A percentile compares a stretch with the other conserved stretches of the same genome.
Evolutionary conservation across 37 sponge, comb jelly and placozoan species (phyloP).

Genomic region (Petrosia ficiformis): DNA sequence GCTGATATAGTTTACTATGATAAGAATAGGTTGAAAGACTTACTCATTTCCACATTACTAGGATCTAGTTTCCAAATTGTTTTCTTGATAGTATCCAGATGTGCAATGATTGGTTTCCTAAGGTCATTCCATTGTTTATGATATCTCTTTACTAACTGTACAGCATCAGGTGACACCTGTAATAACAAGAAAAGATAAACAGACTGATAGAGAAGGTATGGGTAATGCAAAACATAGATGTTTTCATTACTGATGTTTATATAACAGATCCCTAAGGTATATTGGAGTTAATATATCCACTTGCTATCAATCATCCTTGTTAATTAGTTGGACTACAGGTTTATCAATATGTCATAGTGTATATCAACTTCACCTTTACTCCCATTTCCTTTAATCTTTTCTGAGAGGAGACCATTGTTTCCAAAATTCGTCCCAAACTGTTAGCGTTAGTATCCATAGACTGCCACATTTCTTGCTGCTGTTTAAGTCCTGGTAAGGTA

Average conservation of each 20-base stretch:
- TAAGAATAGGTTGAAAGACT: neutral
- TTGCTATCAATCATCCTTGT: no score
- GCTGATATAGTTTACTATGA: no score
- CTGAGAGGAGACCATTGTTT: conserved; percentile 36
- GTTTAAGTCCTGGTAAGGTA: conserved; percentile 12
- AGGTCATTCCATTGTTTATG: conserved; percentile 53
- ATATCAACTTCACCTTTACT: neutral
- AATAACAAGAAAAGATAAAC: conserved; percentile 18
- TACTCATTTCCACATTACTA: neutral
- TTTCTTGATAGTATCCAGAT: conserved; percentile 16
- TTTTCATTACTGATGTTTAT: no score
- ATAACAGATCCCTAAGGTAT: no score
- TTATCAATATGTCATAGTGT: neutral
- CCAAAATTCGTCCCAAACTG: conserved; percentile 26
- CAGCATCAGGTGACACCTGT: conserved; percentile 23
- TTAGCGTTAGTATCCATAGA: conserved; percentile 13
- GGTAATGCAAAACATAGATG: no score
- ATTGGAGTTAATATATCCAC: no score
- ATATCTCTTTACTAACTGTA: conserved; percentile 44
- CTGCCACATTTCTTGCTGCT: conserved; percentile 35
- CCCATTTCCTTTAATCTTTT: conserved; percentile 21
- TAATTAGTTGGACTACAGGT: no score
- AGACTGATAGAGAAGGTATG: no score
- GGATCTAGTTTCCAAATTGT: conserved; percentile 37
- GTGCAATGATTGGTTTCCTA: neutral